Conservation (phyloP, 2,888 invertebrate species). For the Scaptomyza parva region DNA sequence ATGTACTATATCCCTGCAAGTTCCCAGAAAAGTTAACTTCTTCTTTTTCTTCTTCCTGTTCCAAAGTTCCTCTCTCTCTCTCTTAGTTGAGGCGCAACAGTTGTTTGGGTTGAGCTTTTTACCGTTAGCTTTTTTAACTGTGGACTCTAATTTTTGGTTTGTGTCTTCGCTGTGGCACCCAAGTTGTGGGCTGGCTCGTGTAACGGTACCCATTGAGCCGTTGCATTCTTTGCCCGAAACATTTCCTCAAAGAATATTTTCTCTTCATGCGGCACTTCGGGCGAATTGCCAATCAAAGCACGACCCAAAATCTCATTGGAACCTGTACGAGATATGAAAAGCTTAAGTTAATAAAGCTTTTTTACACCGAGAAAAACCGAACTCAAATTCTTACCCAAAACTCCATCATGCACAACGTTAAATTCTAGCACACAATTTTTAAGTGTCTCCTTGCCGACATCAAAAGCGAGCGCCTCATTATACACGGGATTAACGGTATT, state of each 20-base stretch:
- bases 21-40: conserved; percentile 34
- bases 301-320: conserved; percentile 86
- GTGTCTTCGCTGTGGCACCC: conserved; percentile 56
- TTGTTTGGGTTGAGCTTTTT: conserved; percentile 2
- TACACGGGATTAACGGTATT: conserved; percentile 95
- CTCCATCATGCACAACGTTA: conserved; percentile 87
- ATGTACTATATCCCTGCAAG: conserved; percentile 70
- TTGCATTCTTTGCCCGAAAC: conserved; percentile 86
- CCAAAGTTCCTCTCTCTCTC: not conserved
- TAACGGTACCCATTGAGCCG: conserved; percentile 87
- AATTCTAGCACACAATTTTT: conserved; percentile 87
- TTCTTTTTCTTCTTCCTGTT: not conserved
- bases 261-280: conserved; percentile 85
- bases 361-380: too few species aligned
- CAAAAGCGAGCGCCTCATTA: conserved; percentile 97
- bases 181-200: conserved; percentile 73
- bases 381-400: conserved; percentile 82
- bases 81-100: conserved; percentile 27
- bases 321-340: conserved; percentile 76
- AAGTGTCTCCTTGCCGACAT: conserved; percentile 90
- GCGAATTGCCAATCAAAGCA: conserved; percentile 86
- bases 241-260: conserved; percentile 87
- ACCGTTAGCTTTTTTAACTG: conserved; percentile 9
- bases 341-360: not conserved
- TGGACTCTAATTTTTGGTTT: conserved; percentile 57